These are phyloP conservation scores for Carapus acus DNA, from an alignment of 2,797 vertebrate genomes.

Conservation along the genomic window DNA sequence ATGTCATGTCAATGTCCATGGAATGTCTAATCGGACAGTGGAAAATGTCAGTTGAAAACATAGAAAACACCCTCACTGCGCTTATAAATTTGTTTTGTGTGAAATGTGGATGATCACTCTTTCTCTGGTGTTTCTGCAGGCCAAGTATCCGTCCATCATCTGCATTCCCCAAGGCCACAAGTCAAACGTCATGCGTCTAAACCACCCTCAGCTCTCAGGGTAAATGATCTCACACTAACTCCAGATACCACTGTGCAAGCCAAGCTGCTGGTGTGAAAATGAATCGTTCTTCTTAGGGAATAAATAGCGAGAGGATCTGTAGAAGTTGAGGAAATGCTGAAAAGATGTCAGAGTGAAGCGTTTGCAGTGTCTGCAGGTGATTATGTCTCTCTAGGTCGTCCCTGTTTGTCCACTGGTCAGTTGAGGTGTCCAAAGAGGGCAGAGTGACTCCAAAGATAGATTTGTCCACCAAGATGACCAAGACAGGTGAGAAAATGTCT, in stretches of 20 bases:
- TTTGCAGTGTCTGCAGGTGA: background rate
- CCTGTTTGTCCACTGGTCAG: conserved; percentile 74
- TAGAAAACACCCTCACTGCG: too few species aligned
- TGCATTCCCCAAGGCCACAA: conserved; percentile 72
- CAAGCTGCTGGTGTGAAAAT: too few species aligned
- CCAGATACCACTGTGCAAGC: too few species aligned
- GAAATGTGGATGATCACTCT: background rate
- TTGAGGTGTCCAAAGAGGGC: conserved; percentile 73
- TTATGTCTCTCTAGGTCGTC: conserved; percentile 46
- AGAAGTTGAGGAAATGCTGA: too few species aligned
- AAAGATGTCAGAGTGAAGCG: too few species aligned
- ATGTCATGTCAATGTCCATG: too few species aligned
- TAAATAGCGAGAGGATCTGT: too few species aligned
- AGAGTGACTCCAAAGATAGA: conserved; percentile 71
- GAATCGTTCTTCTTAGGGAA: too few species aligned
- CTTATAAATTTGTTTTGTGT: too few species aligned
- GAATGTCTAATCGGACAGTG: too few species aligned
- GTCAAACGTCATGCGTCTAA: conserved; percentile 74
- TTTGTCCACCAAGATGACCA: conserved; percentile 80
- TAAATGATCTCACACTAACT: conserved; percentile 57
- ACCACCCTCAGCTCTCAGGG: conserved; percentile 69
- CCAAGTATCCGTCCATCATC: conserved; percentile 75
- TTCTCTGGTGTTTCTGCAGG: conserved; percentile 58
- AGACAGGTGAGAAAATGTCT: conserved; percentile 74
- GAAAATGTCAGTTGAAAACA: too few species aligned